These are phyloP conservation scores for Lasiurus borealis DNA, from an alignment of 2,113 vertebrate species.

Conservation along the genomic window DNA sequence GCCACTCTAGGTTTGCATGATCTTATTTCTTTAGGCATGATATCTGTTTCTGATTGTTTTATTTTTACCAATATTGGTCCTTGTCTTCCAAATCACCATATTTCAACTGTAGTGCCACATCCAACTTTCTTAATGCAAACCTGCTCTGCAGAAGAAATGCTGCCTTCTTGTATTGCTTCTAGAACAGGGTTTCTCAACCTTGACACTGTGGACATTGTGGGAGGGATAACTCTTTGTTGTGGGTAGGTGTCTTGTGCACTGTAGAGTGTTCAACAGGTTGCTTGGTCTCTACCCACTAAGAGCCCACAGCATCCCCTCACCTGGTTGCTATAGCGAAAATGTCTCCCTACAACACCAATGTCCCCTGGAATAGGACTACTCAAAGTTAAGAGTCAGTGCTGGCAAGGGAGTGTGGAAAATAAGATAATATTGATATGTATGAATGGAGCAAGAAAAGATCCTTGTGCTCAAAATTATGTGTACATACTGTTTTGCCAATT, in stretches of 20 bases:
- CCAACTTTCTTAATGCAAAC: not conserved
- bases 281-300: not conserved
- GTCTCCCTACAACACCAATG: not conserved
- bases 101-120: not conserved
- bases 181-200: not conserved
- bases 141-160: not conserved
- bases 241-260: not conserved
- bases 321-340: not conserved
- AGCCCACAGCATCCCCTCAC: not conserved
- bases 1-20: not conserved
- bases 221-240: not conserved
- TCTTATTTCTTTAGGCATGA: not conserved
- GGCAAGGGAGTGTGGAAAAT: not conserved
- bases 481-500: not conserved
- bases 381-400: not conserved
- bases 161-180: not conserved
- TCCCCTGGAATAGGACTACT: not conserved
- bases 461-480: not conserved
- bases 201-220: not conserved
- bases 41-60: not conserved
- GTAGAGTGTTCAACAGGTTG: not conserved
- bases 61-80: not conserved
- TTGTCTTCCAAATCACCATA: not conserved
- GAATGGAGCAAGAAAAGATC: not conserved
- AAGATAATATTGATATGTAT: not conserved